Conservation (phyloP, 2,113 vertebrate species). For the Leptosomus discolor region DNA sequence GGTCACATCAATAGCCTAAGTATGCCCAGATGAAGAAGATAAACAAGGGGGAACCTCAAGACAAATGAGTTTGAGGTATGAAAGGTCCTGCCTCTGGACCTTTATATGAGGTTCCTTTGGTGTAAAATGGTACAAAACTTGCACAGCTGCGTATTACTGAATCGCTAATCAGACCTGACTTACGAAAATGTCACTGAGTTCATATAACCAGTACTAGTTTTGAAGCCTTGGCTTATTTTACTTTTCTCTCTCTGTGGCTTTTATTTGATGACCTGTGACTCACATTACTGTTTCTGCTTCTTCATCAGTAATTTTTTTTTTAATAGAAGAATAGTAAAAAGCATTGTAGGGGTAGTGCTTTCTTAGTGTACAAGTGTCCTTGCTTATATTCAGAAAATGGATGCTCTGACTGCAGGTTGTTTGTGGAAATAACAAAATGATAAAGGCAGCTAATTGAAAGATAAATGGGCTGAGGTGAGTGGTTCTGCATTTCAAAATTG, state of each 20-base stretch:
- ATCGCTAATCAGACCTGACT: neutral
- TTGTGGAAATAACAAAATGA: neutral
- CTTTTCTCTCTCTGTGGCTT: neutral
- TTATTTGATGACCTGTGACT: neutral
- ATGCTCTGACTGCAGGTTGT: neutral
- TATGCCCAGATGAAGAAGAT: neutral
- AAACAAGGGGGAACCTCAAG: neutral
- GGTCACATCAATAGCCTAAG: neutral
- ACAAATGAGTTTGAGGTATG: neutral
- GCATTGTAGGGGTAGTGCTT: neutral
- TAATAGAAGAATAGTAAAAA: neutral
- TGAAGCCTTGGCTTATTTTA: neutral
- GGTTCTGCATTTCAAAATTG: neutral
- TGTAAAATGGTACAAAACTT: neutral
- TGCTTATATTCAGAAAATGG: neutral
- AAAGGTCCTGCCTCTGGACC: neutral
- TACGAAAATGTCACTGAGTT: neutral
- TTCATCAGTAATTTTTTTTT: neutral
- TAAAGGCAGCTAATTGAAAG: neutral
- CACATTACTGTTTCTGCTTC: neutral
- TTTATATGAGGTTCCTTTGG: neutral
- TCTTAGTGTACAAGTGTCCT: neutral
- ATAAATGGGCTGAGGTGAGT: neutral
- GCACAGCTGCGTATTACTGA: neutral
- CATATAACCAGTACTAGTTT: neutral